phyloP scores from a whole-genome alignment of 2,113 vertebrate genomes.

The Talpa occidentalis region DNA sequence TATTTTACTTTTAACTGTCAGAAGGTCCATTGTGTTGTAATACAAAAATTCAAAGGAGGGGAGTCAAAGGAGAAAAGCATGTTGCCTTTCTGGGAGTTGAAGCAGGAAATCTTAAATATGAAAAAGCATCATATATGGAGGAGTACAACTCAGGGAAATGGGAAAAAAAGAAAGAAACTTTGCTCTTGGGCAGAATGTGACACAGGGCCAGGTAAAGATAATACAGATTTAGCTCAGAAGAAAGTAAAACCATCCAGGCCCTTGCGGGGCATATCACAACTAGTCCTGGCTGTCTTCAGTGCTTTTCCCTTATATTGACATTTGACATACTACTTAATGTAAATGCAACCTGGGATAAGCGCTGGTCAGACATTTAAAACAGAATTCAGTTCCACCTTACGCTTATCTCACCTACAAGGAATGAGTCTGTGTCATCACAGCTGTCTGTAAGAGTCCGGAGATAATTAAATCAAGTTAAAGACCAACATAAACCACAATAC shows the following conservation, averaged over 20 bases:
- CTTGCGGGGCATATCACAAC: background rate
- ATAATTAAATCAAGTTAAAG: slow-evolving; percentile 52
- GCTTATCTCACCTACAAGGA: slow-evolving; percentile 63
- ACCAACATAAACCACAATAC: background rate
- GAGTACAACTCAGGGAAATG: background rate
- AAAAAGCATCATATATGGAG: background rate
- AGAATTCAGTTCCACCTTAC: slow-evolving; percentile 17
- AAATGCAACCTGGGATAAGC: slow-evolving; percentile 19
- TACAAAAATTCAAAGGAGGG: slow-evolving; percentile 28
- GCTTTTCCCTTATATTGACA: background rate
- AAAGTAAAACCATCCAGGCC: background rate
- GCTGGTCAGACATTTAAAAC: background rate
- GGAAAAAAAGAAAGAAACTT: background rate
- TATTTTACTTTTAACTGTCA: slow-evolving; percentile 53
- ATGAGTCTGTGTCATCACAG: slow-evolving; percentile 55
- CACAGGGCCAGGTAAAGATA: background rate
- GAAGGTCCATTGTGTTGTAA: slow-evolving; percentile 19
- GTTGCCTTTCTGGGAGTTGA: background rate
- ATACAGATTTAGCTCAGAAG: background rate
- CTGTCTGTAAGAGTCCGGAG: slow-evolving; percentile 22
- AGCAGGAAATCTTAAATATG: background rate
- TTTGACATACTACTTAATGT: background rate
- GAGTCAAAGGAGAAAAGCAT: background rate
- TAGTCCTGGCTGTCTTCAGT: background rate
- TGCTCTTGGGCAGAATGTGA: background rate